Base-by-base conservation (phyloP, 2,113 vertebrate genomes). In the Galemys pyrenaicus region DNA sequence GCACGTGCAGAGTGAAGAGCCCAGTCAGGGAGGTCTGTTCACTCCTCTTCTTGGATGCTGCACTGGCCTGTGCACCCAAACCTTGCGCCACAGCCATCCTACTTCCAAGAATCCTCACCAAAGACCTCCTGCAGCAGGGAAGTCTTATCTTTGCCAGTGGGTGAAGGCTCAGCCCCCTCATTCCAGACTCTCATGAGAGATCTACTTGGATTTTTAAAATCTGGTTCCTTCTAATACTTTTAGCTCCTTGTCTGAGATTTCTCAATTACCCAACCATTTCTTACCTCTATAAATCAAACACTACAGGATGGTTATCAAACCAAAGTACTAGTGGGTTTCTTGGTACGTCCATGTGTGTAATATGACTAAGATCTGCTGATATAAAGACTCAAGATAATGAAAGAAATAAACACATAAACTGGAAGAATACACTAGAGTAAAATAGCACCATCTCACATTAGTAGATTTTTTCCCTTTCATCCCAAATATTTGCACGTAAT, bases 121-220 rank as follows among this genome's bases (percentile, higher is more conserved):
- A 78, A 86, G n/a, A 11, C 62, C 16, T 83, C 17, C 30, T 79
- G 37, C 54, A 79, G 54, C 49, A 51, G 60, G 89, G 41, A 86
- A 71, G n/a, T 80, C 41, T 56, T 13, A 35, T 86, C 12, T 75
- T 88, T 89, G 54, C 56, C 73, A n/a, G 37, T 49, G 20, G n/a
- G 54, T 6, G 85, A 28, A 75, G 19, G 35, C 73, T 28, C n/a
- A 67, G 32, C 6, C 5, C 32, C 35, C 9, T 77, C 32, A 46
- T 16, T 44, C 12, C 58, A 93, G 35, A 26, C 30, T 91, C 87
- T 35, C 46, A 91, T 79, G 60, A 70, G 44, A 75, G 37, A 62
- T 94, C 39, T 83, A 46, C 37, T 79, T 85, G 16, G 19, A 73
- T 82, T 91, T 51, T 78, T 68, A 87, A 80, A 92, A n/a, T 5